These are phyloP conservation scores for Campylomormyrus tamandua DNA, from an alignment of 2,113 vertebrate genomes.

Conservation along the genomic window DNA sequence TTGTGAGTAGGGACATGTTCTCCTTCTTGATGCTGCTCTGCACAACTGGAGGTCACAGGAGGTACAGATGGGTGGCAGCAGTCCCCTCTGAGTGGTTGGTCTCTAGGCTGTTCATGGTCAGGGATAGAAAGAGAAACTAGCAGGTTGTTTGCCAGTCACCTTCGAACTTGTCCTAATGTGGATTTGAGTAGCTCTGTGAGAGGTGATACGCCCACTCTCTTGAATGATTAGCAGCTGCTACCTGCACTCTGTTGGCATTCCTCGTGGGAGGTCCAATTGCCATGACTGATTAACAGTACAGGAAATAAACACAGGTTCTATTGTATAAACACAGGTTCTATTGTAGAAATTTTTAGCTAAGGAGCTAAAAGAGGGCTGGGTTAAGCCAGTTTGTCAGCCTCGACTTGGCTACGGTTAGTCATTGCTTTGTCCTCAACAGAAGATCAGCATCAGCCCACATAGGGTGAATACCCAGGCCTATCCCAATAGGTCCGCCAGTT, in stretches of 20 bases:
- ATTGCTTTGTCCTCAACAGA: neutral
- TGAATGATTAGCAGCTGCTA: neutral
- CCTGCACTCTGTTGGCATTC: neutral
- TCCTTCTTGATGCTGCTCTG: neutral
- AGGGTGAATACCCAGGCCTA: neutral
- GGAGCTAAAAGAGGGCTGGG: neutral
- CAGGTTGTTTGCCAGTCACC: neutral
- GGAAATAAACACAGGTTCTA: neutral
- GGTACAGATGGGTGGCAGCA: neutral
- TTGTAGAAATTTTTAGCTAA: neutral
- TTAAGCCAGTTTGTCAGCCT: neutral
- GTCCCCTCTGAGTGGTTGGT: neutral
- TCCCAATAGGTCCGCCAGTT: neutral
- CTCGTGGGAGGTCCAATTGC: neutral
- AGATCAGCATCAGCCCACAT: neutral
- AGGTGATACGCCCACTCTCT: neutral
- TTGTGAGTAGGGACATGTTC: neutral
- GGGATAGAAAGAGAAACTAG: neutral
- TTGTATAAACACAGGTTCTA: neutral
- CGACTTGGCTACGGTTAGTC: neutral
- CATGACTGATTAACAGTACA: neutral
- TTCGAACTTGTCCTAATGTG: neutral
- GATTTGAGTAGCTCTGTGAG: neutral
- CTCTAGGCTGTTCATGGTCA: neutral
- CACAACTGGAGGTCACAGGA: neutral